Evolutionary conservation across 2,797 vertebrate species (phyloP).

Genomic region (Odontamblyopus lacepedii): DNA sequence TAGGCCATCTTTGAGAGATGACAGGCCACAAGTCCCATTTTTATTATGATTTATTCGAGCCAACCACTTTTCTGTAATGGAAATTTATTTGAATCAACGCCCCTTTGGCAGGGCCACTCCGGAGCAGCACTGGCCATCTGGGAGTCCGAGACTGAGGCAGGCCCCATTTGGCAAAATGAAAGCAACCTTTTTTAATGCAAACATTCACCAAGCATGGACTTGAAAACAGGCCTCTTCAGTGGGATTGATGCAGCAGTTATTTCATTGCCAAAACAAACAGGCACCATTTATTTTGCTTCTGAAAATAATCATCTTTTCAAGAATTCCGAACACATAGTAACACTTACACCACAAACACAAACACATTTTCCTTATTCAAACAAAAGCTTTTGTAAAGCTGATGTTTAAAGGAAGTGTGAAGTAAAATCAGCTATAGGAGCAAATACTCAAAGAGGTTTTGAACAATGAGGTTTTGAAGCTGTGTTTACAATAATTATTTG

Average conservation of each 20-base stretch:
- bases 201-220: slow-evolving; percentile 37
- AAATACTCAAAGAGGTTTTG: not conserved
- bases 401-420: not conserved
- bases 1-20: slow-evolving; percentile 81
- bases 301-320: not conserved
- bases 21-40: slow-evolving; percentile 81
- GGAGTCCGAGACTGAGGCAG: slow-evolving; percentile 46
- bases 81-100: slow-evolving; percentile 79
- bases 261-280: slow-evolving; percentile 5
- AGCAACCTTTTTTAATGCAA: slow-evolving; percentile 60
- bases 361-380: slow-evolving; percentile 1
- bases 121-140: slow-evolving; percentile 56
- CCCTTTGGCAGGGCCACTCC: slow-evolving; percentile 55
- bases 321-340: slow-evolving; percentile 8
- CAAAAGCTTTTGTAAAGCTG: not conserved
- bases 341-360: not conserved
- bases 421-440: not conserved
- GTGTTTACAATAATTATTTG: not conserved
- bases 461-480: not conserved
- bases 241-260: slow-evolving; percentile 30
- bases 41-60: slow-evolving; percentile 85
- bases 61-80: slow-evolving; percentile 78
- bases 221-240: slow-evolving; percentile 36
- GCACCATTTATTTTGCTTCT: not conserved
- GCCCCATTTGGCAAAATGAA: slow-evolving; percentile 65